Base-by-base conservation (phyloP, 2,797 vertebrate species). In the Lithobates pipiens region DNA sequence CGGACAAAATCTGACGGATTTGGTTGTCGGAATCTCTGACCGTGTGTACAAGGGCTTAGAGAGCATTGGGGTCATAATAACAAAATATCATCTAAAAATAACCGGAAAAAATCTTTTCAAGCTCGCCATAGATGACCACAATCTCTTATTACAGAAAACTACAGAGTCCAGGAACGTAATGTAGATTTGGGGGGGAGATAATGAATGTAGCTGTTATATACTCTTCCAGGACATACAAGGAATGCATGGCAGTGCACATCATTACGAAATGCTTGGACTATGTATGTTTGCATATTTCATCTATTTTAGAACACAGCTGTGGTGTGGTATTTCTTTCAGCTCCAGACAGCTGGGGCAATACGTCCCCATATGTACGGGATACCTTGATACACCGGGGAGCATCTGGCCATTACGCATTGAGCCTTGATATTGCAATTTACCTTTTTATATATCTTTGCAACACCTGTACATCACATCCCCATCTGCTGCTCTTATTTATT, bases 351-450 rank as follows among this genome's bases (percentile, higher is more conserved):
- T 81, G 79, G 46, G 46, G 5, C 46, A 39, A 21, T 39, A 18
- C 7, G 23, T 29, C 39, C 50, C 69, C 79, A 81, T 81, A 69
- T 81, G 79, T 72, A 29, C 46, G 10, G n/a, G 32, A 63, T 69
- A 81, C 79, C 79, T 81, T 69, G 69, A 4, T 57, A 21, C n/a
- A 39, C 32, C 23, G 27, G n/a, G 50, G 16, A 73, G 69, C 79
- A 73, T 81, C 79, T 81, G 79, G 50, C 18, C 57, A 5, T 61
- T 42, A 42, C 25, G 71, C 36, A 72, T n/a, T 61, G 46, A 23
- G 46, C 69, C 13, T 25, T 73, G 32, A 81, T 72, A 61, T 81
- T 61, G 57, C 46, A 72, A 25, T 25, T 18, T 23, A 34, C 32
- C 23, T 71, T 61, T 57, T 72, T 72, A n/a, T 18, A 2, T 61